Conservation (phyloP, 2,797 vertebrate species). For the Antrozous pallidus region DNA sequence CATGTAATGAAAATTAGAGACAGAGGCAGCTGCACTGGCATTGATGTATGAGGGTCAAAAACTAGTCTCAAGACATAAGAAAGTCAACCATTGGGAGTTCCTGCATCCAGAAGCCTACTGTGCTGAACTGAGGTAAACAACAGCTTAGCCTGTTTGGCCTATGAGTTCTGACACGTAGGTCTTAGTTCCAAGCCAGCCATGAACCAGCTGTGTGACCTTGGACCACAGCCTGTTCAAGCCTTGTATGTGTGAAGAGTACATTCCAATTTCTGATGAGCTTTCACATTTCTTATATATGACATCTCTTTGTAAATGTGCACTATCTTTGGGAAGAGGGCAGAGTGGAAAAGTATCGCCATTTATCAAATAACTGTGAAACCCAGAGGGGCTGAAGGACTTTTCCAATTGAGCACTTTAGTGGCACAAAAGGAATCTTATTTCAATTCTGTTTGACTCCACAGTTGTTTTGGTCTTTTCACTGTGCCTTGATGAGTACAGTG, state of each 20-base stretch:
- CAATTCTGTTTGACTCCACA: background rate
- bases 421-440: background rate
- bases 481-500: background rate
- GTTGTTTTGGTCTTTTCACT: background rate
- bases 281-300: background rate
- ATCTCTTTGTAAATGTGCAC: background rate
- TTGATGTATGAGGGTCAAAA: background rate
- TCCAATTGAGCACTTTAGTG: background rate
- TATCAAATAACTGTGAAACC: slow-evolving; percentile 20
- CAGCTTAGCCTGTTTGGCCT: background rate
- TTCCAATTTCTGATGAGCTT: slow-evolving; percentile 3
- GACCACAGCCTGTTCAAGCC: background rate
- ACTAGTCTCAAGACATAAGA: background rate
- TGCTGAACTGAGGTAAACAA: background rate
- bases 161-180: background rate
- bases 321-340: background rate
- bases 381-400: background rate
- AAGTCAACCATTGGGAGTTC: background rate
- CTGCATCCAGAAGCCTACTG: background rate
- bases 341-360: background rate
- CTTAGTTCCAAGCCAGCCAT: background rate
- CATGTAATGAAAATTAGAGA: background rate
- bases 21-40: background rate
- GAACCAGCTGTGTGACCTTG: slow-evolving; percentile 35
- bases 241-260: background rate